Evolutionary conservation across 2,113 vertebrate genomes (phyloP).

Genomic region (Neogale vison): DNA sequence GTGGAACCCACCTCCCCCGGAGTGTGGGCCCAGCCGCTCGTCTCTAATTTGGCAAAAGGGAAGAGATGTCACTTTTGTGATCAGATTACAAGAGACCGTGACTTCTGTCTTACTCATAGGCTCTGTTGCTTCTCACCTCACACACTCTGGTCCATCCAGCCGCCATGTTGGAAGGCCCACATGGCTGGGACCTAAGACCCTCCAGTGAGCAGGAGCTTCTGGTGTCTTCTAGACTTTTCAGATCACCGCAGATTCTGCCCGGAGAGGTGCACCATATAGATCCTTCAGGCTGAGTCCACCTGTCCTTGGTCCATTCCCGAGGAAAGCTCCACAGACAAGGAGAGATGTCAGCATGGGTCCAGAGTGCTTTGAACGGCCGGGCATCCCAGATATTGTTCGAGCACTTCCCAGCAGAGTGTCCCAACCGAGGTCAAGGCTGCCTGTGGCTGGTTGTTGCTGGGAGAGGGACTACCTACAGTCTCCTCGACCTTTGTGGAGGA

Average conservation of each 20-base stretch:
- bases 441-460: neutral
- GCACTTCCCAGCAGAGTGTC: neutral
- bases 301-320: neutral
- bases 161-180: neutral
- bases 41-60: neutral
- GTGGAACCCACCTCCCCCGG: neutral
- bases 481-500: neutral
- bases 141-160: neutral
- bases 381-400: neutral
- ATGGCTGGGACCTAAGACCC: neutral
- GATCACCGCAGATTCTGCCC: rapidly evolving
- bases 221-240: neutral
- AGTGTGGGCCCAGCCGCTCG: neutral
- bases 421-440: neutral
- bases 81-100: neutral
- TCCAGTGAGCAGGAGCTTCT: neutral
- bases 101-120: neutral
- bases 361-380: neutral
- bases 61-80: neutral
- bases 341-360: neutral
- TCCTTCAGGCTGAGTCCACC: neutral
- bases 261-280: rapidly evolving
- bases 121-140: neutral
- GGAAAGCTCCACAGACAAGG: neutral
- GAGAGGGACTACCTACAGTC: neutral